phyloP scores from a whole-genome alignment of 2,797 vertebrate genomes.

The Brachyalestes nurse region DNA sequence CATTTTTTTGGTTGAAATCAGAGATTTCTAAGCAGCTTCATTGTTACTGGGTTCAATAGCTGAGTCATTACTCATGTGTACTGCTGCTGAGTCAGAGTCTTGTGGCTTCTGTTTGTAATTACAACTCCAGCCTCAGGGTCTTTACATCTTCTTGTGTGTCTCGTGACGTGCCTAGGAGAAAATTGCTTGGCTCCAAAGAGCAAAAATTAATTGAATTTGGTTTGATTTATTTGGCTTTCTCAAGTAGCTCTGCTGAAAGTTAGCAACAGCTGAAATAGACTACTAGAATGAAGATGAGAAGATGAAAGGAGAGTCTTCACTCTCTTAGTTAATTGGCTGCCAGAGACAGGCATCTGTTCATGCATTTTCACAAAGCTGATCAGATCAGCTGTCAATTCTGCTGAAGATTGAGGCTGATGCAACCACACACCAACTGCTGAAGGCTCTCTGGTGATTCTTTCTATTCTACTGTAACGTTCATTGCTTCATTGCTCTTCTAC shows the following conservation, averaged over 20 bases:
- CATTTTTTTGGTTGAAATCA: conserved; percentile 31
- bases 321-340: neutral
- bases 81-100: conserved; percentile 69
- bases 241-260: neutral
- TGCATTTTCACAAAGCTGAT: conserved; percentile 17
- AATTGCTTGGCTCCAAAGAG: conserved; percentile 65
- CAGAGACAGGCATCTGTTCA: neutral
- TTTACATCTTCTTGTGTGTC: conserved; percentile 68
- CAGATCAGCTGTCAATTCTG: neutral
- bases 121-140: conserved; percentile 58
- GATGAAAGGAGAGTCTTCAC: neutral
- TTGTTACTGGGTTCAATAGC: conserved; percentile 52
- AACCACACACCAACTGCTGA: neutral
- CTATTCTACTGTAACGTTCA: neutral
- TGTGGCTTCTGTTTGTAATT: conserved; percentile 68
- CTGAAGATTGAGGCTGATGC: neutral
- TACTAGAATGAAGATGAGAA: neutral
- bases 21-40: conserved; percentile 37
- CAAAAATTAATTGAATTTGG: conserved; percentile 19
- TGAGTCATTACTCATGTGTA: conserved; percentile 67
- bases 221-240: conserved; percentile 19
- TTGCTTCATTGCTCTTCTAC: neutral
- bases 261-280: neutral
- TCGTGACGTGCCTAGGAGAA: conserved; percentile 49
- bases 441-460: neutral